Evolutionary conservation across 2,888 invertebrate species (phyloP), one percentile per base, ranked within the genome.

Genomic region (Norana najaformis): DNA sequence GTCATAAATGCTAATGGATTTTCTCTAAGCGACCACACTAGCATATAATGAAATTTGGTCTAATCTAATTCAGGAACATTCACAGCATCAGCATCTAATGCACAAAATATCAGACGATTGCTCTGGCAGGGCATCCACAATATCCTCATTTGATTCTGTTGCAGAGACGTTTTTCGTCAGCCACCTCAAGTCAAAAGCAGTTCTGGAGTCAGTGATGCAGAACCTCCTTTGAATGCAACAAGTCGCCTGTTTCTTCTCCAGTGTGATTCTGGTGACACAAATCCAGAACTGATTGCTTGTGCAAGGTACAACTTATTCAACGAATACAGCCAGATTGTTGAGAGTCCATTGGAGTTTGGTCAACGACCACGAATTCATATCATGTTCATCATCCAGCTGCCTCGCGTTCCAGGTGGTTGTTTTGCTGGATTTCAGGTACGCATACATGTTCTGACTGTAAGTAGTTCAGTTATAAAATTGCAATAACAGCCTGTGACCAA

Each of bases 341-440:
- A 36, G 35, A 35, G 83, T 20, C 34, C 20, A 23, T 20, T 47
- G 47, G 85, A 85, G 37, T 37, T 85, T 18, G 2, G 20, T 37
- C 23, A n/a, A 16, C 39, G 36, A 14, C n/a, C 18, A 39, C 88
- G 34, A n/a, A 90, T 91, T 35, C 93, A 93, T 91, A 92, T 94
- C 35, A 91, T 93, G 36, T 92, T 94, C 47, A 92, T 94, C 35
- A 91, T 94, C 34, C 94, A 94, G 90, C 92, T 94, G 53, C 93
- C 93, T 8, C 92, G 93, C 34, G 91, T 93, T 34, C 92, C 93
- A 69, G 93, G 93, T 2, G 93, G 93, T 82, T 93, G 93, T 88
- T 94, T 93, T 90, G 91, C 92, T 36, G 93, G 93, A n/a, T 94
- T 94, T 91, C 93, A 93, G 93, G 94, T 94, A 38, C 83, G 88